Percentiles rank a stretch among this genome's conserved stretches.
These are phyloP conservation scores for Empis livida DNA, from an alignment of 2,888 invertebrate species.

Conservation along the genomic window DNA sequence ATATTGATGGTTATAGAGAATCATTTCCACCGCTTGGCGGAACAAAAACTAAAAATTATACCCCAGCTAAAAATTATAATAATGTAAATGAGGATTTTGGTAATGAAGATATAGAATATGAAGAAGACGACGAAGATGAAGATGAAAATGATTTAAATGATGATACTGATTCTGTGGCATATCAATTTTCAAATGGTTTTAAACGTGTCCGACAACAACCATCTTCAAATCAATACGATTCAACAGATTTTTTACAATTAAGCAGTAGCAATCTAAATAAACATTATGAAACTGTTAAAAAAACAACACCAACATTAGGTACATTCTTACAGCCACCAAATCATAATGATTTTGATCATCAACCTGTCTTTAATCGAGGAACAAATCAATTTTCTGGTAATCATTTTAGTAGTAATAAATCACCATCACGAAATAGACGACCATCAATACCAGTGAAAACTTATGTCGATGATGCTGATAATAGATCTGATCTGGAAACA, in stretches of 20 bases:
- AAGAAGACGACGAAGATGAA: conserved; percentile 26
- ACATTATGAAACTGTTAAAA: conserved; percentile 18
- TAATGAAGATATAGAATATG: conserved; percentile 19
- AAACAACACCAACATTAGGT: conserved; percentile 22
- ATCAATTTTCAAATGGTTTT: conserved; percentile 16
- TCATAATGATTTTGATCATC: conserved; percentile 6
- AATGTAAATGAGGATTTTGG: conserved; percentile 24
- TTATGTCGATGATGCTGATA: conserved; percentile 7
- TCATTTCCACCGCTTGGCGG: conserved; percentile 44
- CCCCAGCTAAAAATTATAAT: conserved; percentile 14
- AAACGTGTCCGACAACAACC: conserved; percentile 10
- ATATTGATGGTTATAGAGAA: conserved; percentile 62
- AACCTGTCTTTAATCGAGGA: conserved; percentile 9
- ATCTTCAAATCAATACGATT: conserved; percentile 15
- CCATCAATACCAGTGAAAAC: conserved; percentile 16
- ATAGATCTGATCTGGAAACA: conserved; percentile 24
- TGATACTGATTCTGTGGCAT: conserved; percentile 13
- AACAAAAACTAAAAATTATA: conserved; percentile 22
- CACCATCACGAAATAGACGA: conserved; percentile 8
- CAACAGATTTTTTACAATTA: conserved; percentile 19
- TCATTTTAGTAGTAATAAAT: neutral
- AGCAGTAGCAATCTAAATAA: conserved; percentile 22
- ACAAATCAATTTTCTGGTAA: conserved; percentile 3
- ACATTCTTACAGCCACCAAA: conserved; percentile 30
- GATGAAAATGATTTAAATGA: conserved; percentile 22